Base-by-base conservation (phyloP, 2,113 vertebrate species). In the Athene cunicularia region DNA sequence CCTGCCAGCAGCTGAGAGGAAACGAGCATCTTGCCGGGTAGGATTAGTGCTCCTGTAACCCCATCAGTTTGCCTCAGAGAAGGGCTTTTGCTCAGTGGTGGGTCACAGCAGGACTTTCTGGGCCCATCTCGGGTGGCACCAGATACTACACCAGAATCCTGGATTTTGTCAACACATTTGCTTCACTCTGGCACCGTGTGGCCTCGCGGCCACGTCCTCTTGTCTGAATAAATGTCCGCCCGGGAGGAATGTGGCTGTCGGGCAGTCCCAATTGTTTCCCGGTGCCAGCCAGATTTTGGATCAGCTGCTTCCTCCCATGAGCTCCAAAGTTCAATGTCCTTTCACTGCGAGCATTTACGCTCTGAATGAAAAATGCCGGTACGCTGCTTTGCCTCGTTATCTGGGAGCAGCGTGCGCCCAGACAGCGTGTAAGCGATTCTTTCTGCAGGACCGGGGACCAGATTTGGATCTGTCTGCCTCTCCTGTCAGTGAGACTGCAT, bases 391-490 rank as follows among this genome's bases (percentile, higher is more conserved):
- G 77, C 92, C 88, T 28, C 16, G 35, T 58, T 35, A 8, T 8
- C 53, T 3, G 14, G 27, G 23, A 50, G 32, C 83, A 26, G 53
- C 45, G 1, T 27, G 59, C 4, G 2, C 71, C 45, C 94, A 91
- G 95, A 93, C 88, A 35, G 72, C 28, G 49, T 5, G 83, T 82
- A 83, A 97, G 95, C 93, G 66, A 53, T 92, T 94, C 95, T 84
- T 23, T 14, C 49, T 27, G 88, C 50, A 2, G 14, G 59, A 8
- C 5, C 1, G 4, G 37, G 56, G 20, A 14, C 11, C 56, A 1
- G 49, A 45, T 14, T 22, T 41, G n/a, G 43, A 26, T 35, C 86
- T 28, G 81, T 32, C 94, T 79, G 80, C 1, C 0, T 35, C 82
- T 26, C 73, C 8, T 7, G 5, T 24, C 67, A 1, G 7, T 12